Conservation (phyloP, 1,140 invertebrate genomes). For the Orius insidiosus region DNA sequence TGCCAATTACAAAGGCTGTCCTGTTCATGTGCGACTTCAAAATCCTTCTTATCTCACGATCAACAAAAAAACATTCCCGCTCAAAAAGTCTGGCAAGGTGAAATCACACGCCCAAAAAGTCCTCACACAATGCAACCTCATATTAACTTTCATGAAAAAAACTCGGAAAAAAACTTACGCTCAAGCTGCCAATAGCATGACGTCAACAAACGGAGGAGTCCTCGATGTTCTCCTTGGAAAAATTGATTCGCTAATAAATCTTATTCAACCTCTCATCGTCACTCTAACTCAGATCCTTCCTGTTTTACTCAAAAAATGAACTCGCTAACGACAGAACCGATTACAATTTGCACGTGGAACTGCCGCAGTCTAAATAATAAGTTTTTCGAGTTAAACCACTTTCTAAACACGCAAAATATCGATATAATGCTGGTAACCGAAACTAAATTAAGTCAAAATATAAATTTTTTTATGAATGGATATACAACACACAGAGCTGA, state of each 20-base stretch:
- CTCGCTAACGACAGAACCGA: too few species aligned
- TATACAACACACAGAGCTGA: neutral
- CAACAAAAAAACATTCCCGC: neutral
- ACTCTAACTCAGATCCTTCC: neutral
- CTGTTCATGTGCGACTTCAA: conserved; percentile 20
- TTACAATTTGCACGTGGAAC: conserved; percentile 1
- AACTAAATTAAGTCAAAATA: neutral
- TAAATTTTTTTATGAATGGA: neutral
- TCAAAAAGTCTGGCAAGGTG: neutral
- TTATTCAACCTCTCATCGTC: neutral
- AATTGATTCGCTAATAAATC: neutral
- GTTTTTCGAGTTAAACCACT: neutral
- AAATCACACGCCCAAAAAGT: too few species aligned
- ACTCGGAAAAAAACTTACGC: too few species aligned
- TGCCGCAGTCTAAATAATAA: neutral
- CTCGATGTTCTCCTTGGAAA: neutral
- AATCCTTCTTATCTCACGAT: neutral
- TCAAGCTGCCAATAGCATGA: neutral
- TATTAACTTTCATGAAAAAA: neutral
- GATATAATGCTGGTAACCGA: neutral
- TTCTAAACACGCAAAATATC: neutral
- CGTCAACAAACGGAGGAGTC: neutral
- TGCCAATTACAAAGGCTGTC: too few species aligned
- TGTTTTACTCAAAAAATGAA: neutral
- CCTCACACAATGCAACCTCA: neutral